phyloP scores from a whole-genome alignment of 2,797 vertebrate genomes.

The Coilia nasus region DNA sequence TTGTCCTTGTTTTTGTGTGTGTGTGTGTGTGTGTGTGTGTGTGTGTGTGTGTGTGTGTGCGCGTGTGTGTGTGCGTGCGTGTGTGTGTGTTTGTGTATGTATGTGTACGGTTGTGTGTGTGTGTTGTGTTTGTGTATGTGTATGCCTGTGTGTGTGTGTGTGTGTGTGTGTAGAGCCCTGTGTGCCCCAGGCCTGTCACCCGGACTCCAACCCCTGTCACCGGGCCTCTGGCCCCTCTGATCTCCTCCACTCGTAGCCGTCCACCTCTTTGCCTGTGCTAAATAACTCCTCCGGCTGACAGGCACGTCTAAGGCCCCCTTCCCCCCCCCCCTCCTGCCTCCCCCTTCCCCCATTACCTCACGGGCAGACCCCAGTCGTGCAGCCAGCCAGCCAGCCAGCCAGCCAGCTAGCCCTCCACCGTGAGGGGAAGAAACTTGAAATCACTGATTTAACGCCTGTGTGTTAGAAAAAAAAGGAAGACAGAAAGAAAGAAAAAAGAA shows the following conservation, averaged over 20 bases:
- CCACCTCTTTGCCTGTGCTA: constrained; percentile 17
- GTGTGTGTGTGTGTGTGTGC: background rate
- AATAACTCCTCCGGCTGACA: constrained; percentile 20
- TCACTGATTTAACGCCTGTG: background rate
- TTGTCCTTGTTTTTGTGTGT: background rate
- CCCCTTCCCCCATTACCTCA: background rate
- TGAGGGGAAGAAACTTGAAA: background rate
- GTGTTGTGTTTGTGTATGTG: background rate
- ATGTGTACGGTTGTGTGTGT: background rate
- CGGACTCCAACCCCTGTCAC: background rate
- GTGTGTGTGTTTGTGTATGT: constrained; percentile 4
- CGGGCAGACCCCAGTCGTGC: background rate
- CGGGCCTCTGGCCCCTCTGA: background rate
- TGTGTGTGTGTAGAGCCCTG: background rate
- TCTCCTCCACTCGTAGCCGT: background rate
- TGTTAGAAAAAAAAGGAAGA: background rate
- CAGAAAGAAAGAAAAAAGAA: background rate
- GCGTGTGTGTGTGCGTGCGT: background rate
- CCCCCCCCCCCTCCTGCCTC: no score
- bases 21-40: background rate
- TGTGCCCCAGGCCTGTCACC: background rate
- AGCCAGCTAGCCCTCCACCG: background rate
- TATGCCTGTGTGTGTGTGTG: background rate
- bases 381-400: background rate
- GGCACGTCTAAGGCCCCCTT: background rate